phyloP scores from a whole-genome alignment of 2,888 invertebrate genomes.

The Andrena fulva region DNA sequence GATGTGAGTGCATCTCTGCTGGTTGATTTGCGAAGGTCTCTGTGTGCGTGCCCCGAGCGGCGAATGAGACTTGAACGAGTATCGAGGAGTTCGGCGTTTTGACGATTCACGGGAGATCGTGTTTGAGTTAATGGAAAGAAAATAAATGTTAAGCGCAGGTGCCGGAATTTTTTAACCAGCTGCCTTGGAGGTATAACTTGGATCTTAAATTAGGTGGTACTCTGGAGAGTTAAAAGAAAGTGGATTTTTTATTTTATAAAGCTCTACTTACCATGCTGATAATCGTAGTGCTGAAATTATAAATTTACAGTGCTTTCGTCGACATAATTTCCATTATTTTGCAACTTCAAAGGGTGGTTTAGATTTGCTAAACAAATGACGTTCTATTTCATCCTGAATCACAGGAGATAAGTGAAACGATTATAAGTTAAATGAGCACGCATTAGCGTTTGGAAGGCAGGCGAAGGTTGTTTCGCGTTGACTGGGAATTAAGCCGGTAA shows the following conservation, averaged over 20 bases:
- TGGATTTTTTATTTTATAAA: too few relatives aligned
- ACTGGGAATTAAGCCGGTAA: constrained; percentile 8
- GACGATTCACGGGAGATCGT: constrained; percentile 17
- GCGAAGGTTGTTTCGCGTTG: background rate
- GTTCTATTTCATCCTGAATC: background rate
- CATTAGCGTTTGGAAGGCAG: background rate
- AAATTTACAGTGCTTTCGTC: too few relatives aligned
- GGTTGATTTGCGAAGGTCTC: constrained; percentile 25
- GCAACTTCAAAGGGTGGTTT: too few relatives aligned
- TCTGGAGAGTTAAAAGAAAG: too few relatives aligned
- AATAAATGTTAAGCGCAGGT: constrained; percentile 15
- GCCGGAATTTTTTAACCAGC: too few relatives aligned
- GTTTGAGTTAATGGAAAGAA: constrained; percentile 12
- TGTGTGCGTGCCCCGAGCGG: constrained; percentile 3
- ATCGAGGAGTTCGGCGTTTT: constrained; percentile 32
- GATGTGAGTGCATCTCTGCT: constrained; percentile 24
- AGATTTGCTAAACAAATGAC: background rate
- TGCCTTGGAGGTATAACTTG: too few relatives aligned
- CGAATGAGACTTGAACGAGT: constrained; percentile 32
- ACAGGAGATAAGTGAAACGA: background rate
- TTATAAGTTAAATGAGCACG: too few relatives aligned
- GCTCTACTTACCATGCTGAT: too few relatives aligned
- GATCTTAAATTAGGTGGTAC: too few relatives aligned
- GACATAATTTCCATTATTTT: too few relatives aligned
- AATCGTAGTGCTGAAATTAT: too few relatives aligned